Evolutionary conservation across 2,797 vertebrate species (phyloP).

Genomic region (Sebastes minor): DNA sequence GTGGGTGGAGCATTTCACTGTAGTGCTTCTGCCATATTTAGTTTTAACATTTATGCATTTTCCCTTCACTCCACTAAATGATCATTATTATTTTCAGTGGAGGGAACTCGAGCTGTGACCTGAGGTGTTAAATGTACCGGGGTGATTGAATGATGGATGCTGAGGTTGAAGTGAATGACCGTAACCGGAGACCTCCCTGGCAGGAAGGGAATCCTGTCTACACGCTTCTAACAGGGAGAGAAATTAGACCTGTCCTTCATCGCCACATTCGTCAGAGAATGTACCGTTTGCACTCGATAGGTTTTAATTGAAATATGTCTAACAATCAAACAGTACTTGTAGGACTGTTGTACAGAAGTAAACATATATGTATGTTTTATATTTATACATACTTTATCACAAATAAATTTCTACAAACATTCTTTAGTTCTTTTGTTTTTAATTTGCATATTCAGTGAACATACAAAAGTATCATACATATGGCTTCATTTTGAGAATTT

Average conservation of each 20-base stretch:
- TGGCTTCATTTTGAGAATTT: slow-evolving; percentile 49
- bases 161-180: slow-evolving; percentile 66
- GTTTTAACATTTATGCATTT: slow-evolving; percentile 44
- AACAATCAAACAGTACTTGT: slow-evolving; percentile 71
- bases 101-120: slow-evolving; percentile 66
- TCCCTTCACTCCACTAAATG: slow-evolving; percentile 43
- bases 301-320: slow-evolving; percentile 67
- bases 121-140: slow-evolving; percentile 70
- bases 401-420: slow-evolving; percentile 83
- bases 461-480: slow-evolving; percentile 71
- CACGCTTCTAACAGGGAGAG: slow-evolving; percentile 65
- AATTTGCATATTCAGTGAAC: slow-evolving; percentile 30
- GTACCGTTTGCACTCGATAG: slow-evolving; percentile 66
- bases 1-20: slow-evolving; percentile 47
- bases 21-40: slow-evolving; percentile 47
- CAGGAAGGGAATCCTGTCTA: slow-evolving; percentile 67
- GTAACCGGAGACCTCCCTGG: slow-evolving; percentile 67
- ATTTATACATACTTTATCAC: slow-evolving; percentile 85
- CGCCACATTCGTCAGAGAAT: slow-evolving; percentile 65
- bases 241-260: slow-evolving; percentile 72
- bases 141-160: slow-evolving; percentile 69
- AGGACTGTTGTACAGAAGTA: slow-evolving; percentile 77
- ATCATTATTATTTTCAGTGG: slow-evolving; percentile 56
- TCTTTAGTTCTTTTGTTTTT: slow-evolving; percentile 25
- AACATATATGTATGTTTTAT: slow-evolving; percentile 82